phyloP scores from a whole-genome alignment of 2,113 vertebrate species.

The Antechinus flavipes region DNA sequence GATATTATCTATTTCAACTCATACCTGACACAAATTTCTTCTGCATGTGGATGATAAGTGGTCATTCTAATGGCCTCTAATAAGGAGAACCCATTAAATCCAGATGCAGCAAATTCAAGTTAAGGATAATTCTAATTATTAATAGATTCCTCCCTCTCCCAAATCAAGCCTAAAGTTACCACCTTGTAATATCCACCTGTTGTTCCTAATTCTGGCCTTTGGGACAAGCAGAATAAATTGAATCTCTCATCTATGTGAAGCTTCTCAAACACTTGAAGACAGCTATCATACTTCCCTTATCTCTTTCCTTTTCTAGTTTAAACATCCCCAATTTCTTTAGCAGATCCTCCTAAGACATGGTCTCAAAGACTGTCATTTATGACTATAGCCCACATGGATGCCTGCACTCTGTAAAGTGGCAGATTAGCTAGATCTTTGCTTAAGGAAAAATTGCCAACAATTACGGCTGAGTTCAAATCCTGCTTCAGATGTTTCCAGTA shows the following conservation, averaged over 20 bases:
- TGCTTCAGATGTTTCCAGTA: not conserved
- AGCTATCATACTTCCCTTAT: not conserved
- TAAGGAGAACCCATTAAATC: not conserved
- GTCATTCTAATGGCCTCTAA: not conserved
- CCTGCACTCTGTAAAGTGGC: not conserved
- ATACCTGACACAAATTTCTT: not conserved
- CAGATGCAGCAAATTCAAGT: not conserved
- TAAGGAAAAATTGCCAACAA: not conserved
- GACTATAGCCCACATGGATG: not conserved
- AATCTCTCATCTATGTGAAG: not conserved
- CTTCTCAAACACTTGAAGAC: not conserved
- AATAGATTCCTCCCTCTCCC: not conserved
- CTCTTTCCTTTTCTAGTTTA: not conserved
- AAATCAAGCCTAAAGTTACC: not conserved
- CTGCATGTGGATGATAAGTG: not conserved
- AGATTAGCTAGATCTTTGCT: not conserved
- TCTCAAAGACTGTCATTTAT: not conserved
- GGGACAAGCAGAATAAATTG: not conserved
- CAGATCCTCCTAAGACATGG: not conserved
- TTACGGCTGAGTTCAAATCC: not conserved
- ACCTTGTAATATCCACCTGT: not conserved
- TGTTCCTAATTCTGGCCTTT: not conserved
- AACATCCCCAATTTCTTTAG: not conserved
- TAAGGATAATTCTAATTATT: not conserved
- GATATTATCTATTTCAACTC: not conserved